Base-by-base conservation (phyloP, 2,888 invertebrate genomes). In the Xylocampa areola region DNA sequence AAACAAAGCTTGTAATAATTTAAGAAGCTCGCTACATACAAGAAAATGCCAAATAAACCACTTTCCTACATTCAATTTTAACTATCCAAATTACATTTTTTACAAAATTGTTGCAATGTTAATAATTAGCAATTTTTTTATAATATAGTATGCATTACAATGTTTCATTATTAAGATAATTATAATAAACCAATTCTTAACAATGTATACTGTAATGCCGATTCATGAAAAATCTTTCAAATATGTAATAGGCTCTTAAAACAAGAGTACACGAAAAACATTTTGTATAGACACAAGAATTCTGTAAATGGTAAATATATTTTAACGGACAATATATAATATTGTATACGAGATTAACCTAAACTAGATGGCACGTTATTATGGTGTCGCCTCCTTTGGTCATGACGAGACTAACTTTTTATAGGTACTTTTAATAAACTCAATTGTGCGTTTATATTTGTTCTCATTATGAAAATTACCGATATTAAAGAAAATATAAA, bases 271-370 rank as follows among this genome's bases (percentile, higher is more conserved):
- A 91, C 89, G 92, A 91, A 94, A 92, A 94, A 93, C 92, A 90
- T 91, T 94, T 92, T 92, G 93, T 94, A 94, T 94, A 94, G 92
- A 94, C 94, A 91, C 93, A 92, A 92, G 93, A 91, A 92, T 93
- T 94, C 92, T 93, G 94, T 94, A 94, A 93, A 94, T 92, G 94
- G 93, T 94, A 94, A 93, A 94, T 93, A 94, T 94, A 94, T 91
- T 92, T 93, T 89, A 94, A 94, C 94, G 93, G 94, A 94, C 94
- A 94, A 94, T 94, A 94, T 94, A 93, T 92, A 94, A 92, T 93
- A 93, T 93, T 94, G 94, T 94, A 94, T 94, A 94, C 93, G 92
- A 93, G 92, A 91, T 94, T 94, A 94, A 94, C 94, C 94, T 94
- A 94, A 94, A 94, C 94, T 94, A 94, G 94, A 94, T 94, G 94